Conservation (phyloP, 53 echinoderm and acorn worm species). For the Pentamera pediparva region DNA sequence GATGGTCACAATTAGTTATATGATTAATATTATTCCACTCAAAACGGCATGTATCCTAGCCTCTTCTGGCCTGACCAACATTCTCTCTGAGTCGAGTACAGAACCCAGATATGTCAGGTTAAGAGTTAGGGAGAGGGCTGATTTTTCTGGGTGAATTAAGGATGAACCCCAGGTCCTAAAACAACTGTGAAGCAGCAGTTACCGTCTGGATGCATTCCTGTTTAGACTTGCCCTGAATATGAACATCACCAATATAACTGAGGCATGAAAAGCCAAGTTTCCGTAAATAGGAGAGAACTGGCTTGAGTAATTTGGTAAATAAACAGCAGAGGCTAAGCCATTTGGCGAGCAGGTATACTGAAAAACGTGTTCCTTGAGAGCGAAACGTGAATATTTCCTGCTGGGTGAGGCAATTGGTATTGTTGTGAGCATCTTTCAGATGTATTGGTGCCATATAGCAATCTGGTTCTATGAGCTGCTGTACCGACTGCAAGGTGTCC, state of each 20-base stretch:
- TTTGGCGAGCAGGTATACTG: slow-evolving; percentile 48
- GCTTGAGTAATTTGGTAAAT: slow-evolving; percentile 60
- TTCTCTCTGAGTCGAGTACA: slow-evolving; percentile 22
- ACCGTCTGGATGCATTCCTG: not conserved
- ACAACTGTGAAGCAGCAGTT: slow-evolving; percentile 2
- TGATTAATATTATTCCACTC: no score
- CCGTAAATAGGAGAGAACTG: slow-evolving; percentile 33
- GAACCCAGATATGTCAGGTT: slow-evolving; percentile 12
- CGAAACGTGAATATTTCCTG: no score
- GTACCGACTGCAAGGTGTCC: slow-evolving; percentile 36
- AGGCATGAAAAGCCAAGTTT: slow-evolving; percentile 26
- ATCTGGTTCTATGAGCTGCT: slow-evolving; percentile 23
- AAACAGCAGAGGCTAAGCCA: slow-evolving; percentile 36
- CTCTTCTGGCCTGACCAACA: slow-evolving; percentile 18
- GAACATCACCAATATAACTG: slow-evolving; percentile 44
- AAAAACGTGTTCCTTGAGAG: no score
- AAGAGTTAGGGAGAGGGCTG: not conserved
- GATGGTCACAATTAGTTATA: no score
- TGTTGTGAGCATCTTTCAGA: slow-evolving; percentile 47
- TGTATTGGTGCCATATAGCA: slow-evolving; percentile 52
- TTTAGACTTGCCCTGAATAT: slow-evolving; percentile 13
- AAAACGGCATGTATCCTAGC: no score
- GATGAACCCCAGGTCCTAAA: slow-evolving; percentile 21
- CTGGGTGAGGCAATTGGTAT: slow-evolving; percentile 33
- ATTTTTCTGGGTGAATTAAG: slow-evolving; percentile 28